These are phyloP conservation scores for Stichodactyla mertensii DNA, from an alignment of 64 coral and sea anemone genomes.

Conservation along the genomic window DNA sequence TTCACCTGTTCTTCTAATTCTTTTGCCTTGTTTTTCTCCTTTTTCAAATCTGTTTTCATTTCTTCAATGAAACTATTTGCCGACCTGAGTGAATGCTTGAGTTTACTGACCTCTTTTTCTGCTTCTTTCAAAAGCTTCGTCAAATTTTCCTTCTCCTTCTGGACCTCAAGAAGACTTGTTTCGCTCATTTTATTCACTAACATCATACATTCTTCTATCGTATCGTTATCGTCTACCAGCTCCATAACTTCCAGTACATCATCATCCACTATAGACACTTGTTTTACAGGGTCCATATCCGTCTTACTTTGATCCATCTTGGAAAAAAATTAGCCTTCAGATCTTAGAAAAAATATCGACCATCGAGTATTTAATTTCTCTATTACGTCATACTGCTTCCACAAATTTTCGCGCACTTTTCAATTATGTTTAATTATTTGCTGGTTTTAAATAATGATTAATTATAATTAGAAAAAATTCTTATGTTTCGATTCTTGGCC, in stretches of 20 bases:
- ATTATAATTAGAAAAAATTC: no score
- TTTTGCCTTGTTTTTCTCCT: slow-evolving; percentile 29
- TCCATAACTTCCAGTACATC: slow-evolving; percentile 81
- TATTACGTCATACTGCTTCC: not conserved
- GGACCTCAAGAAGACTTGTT: slow-evolving; percentile 72
- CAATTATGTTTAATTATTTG: not conserved
- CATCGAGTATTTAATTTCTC: not conserved
- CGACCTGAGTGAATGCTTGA: slow-evolving; percentile 64
- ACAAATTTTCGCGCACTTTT: not conserved
- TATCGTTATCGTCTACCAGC: slow-evolving; percentile 46
- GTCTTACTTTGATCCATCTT: slow-evolving; percentile 23
- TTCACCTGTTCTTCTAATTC: slow-evolving; percentile 29
- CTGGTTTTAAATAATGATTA: not conserved
- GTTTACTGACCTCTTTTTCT: slow-evolving; percentile 73
- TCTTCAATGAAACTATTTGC: slow-evolving; percentile 70
- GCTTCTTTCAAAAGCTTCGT: slow-evolving; percentile 79
- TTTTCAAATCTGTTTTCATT: slow-evolving; percentile 26
- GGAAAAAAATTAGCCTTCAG: not conserved
- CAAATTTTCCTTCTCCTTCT: slow-evolving; percentile 71
- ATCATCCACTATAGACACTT: slow-evolving; percentile 80
- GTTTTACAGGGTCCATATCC: slow-evolving; percentile 14
- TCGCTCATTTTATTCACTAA: slow-evolving; percentile 95
- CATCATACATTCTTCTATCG: slow-evolving; percentile 90
- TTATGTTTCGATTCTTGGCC: no score
- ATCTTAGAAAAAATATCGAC: no score